phyloP scores from a whole-genome alignment of 2,888 invertebrate species.

The Entomobrya proxima region DNA sequence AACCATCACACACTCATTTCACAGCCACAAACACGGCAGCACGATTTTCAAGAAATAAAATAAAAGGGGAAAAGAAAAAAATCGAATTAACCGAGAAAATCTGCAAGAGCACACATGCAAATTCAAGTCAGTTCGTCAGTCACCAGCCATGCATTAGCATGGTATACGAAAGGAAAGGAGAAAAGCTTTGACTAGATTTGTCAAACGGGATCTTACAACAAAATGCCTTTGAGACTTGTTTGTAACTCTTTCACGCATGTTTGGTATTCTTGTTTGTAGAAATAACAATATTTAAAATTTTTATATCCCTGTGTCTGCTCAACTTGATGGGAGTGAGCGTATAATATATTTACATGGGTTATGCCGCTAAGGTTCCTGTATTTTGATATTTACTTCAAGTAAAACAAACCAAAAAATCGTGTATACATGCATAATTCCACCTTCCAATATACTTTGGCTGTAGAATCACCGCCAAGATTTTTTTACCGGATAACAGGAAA shows the following conservation, averaged over 20 bases:
- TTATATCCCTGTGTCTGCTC: constrained; percentile 9
- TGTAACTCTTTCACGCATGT: constrained; percentile 61
- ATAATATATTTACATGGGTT: neutral
- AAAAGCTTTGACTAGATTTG: constrained; percentile 30
- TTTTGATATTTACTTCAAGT: constrained; percentile 18
- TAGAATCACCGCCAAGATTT: constrained; percentile 58
- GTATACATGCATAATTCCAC: neutral
- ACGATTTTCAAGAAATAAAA: constrained; percentile 28
- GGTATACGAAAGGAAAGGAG: neutral
- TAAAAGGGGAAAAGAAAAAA: constrained; percentile 26
- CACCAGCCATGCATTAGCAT: neutral
- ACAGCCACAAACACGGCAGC: constrained; percentile 22
- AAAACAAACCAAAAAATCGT: constrained; percentile 17
- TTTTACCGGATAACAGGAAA: constrained; percentile 47
- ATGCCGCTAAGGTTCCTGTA: neutral
- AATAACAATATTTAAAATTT: constrained; percentile 18
- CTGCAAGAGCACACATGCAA: neutral
- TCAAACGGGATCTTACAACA: constrained; percentile 46
- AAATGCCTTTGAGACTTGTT: constrained; percentile 61
- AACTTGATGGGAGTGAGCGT: neutral
- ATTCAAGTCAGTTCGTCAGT: constrained; percentile 9
- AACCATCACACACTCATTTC: constrained; percentile 32
- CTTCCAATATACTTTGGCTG: neutral
- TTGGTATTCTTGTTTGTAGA: constrained; percentile 25
- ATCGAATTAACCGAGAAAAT: constrained; percentile 28